Base-by-base conservation (phyloP, 2,113 vertebrate genomes). In the Channa argus region DNA sequence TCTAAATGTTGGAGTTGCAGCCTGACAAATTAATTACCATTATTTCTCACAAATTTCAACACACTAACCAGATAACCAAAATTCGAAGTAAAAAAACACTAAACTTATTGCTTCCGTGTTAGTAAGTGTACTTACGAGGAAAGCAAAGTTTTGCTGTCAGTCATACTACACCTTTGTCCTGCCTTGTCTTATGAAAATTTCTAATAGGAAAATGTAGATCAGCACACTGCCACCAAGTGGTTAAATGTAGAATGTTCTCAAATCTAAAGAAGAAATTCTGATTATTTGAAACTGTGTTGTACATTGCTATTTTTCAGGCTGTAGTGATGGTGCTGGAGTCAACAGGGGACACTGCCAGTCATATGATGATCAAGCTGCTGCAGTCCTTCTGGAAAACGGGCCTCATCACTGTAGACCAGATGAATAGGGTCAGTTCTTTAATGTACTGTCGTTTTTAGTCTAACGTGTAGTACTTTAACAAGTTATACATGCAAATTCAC, bases 361-460 rank as follows among this genome's bases (percentile, higher is more conserved):
- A 92, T 36, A 94, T 94, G 93, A 95, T 95, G 91, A 94, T 96
- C 61, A 94, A 94, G 15, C 93, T 96, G 54, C 92, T 97, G 56
- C 92, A 96, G 87, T 91, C 93, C 59, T 94, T 96, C 77, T 96
- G 95, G 95, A 93, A 96, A 79, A 94, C 91, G 0, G 96, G 94
- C n/a, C 93, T 96, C 63, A 94, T 97, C 85, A 97, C 96, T 6
- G 90, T 96, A 88, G 96, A 96, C 90, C 96, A 97, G 91, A 96
- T 97, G 96, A 96, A 96, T 89, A 89, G 96, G 91, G 96, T 96
- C 63, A 58, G 90, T 71, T 44, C 11, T 5, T 54, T 1, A 6
- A 34, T 15, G 13, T 8, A 45, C n/a, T 55, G 5, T 24, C 1
- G 24, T 24, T 24, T 24, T 24, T 24, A 24, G 24, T 24, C n/a